phyloP scores from a whole-genome alignment of 2,113 vertebrate species.

The Oenanthe melanoleuca region DNA sequence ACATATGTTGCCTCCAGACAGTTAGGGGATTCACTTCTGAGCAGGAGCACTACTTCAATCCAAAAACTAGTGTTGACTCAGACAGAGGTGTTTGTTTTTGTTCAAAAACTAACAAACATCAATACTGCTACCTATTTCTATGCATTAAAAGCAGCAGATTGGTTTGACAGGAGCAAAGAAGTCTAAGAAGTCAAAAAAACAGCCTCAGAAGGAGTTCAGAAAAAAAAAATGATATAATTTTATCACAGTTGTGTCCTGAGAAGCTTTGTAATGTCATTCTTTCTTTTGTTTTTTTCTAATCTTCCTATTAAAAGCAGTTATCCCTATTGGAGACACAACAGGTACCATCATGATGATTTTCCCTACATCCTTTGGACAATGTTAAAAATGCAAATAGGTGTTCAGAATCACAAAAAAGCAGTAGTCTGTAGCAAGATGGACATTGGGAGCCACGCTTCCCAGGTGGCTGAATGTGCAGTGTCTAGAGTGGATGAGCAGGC shows the following conservation, averaged over 20 bases:
- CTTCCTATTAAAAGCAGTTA: neutral
- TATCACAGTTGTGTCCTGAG: neutral
- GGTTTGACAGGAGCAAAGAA: neutral
- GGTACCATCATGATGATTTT: rapidly evolving
- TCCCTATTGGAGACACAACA: neutral
- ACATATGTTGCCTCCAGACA: neutral
- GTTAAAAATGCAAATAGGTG: neutral
- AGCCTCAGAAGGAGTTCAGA: neutral
- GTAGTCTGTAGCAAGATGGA: neutral
- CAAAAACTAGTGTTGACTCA: neutral
- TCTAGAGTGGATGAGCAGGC: rapidly evolving
- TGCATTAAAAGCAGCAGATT: neutral
- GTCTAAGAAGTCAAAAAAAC: neutral
- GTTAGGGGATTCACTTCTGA: neutral
- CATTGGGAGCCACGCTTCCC: neutral
- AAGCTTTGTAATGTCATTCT: neutral
- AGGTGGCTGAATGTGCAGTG: neutral
- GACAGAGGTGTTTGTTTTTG: neutral
- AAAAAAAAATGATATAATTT: neutral
- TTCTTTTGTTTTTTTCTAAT: neutral
- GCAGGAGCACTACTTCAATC: neutral
- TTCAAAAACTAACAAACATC: neutral
- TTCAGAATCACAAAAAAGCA: neutral
- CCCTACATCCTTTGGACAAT: neutral
- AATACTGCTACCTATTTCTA: neutral